Evolutionary conservation across 2,797 vertebrate species (phyloP).

Genomic region (Octomys mimax): DNA sequence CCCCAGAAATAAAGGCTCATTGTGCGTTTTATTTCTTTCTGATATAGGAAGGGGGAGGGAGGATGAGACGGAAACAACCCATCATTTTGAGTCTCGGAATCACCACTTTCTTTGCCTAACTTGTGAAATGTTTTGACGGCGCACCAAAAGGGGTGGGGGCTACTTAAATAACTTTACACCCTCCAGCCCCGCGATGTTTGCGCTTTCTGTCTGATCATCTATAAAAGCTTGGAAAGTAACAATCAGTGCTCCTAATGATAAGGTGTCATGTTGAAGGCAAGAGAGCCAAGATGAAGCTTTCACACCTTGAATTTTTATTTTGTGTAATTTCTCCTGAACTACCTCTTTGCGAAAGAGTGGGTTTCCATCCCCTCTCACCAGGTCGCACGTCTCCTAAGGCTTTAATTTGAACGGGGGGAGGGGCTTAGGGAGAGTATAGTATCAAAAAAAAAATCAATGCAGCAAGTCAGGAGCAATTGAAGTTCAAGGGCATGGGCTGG

Average conservation of each 20-base stretch:
- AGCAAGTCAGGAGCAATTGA: slow-evolving; percentile 86
- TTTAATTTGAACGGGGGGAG: slow-evolving; percentile 73
- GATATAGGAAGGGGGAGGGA: slow-evolving; percentile 55
- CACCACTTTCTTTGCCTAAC: slow-evolving; percentile 83
- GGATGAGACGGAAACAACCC: slow-evolving; percentile 79
- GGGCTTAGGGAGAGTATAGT: slow-evolving; percentile 62
- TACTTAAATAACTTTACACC: slow-evolving; percentile 87
- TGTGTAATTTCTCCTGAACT: slow-evolving; percentile 76
- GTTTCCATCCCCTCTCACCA: slow-evolving; percentile 50
- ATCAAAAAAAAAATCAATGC: slow-evolving; percentile 85
- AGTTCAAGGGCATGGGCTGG: slow-evolving; percentile 87
- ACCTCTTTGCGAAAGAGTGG: slow-evolving; percentile 71
- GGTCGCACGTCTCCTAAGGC: slow-evolving; percentile 82
- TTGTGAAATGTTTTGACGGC: slow-evolving; percentile 83
- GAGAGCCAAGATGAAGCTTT: slow-evolving; percentile 85
- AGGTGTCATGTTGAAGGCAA: slow-evolving; percentile 88
- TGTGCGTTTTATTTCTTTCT: slow-evolving; percentile 88
- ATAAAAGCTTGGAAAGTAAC: slow-evolving; percentile 84
- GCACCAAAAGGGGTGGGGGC: slow-evolving; percentile 72
- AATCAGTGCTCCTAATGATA: slow-evolving; percentile 88
- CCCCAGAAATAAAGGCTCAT: slow-evolving; percentile 88
- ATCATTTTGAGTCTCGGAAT: slow-evolving; percentile 83
- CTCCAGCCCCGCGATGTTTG: slow-evolving; percentile 83
- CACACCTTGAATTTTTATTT: slow-evolving; percentile 87
- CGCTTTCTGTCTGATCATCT: slow-evolving; percentile 85